Evolutionary conservation across 2,797 vertebrate species (phyloP).

Genomic region (Oryzias sinensis): DNA sequence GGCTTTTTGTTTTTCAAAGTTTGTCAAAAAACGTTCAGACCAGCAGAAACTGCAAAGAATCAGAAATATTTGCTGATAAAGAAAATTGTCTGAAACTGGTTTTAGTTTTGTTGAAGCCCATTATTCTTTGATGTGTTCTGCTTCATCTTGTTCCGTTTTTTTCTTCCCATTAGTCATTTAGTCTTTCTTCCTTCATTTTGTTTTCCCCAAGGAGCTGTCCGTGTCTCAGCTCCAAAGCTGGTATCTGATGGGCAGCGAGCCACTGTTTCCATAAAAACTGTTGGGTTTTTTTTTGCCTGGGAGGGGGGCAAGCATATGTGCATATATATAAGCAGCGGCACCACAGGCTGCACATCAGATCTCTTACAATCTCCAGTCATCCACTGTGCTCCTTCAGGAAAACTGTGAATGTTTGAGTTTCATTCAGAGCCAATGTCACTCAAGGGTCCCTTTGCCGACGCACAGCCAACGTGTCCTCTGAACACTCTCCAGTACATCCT

Average conservation of each 20-base stretch:
- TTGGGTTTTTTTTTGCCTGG: constrained; percentile 39
- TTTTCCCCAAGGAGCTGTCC: constrained; percentile 48
- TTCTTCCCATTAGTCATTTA: constrained; percentile 17
- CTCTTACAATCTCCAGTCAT: constrained; percentile 70
- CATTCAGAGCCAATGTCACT: constrained; percentile 62
- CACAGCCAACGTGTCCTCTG: constrained; percentile 2
- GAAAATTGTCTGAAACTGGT: constrained; percentile 32
- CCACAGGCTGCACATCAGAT: constrained; percentile 69
- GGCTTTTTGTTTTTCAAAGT: constrained; percentile 44
- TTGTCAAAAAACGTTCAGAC: not conserved
- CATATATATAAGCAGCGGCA: constrained; percentile 73
- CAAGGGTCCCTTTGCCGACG: constrained; percentile 46
- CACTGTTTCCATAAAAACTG: constrained; percentile 78
- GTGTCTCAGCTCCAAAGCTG: constrained; percentile 39
- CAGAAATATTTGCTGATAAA: constrained; percentile 27
- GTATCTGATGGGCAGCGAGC: constrained; percentile 73
- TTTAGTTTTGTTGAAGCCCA: constrained; percentile 30
- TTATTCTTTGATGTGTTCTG: not conserved
- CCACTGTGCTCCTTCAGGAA: constrained; percentile 70
- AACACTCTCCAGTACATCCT: too few relatives aligned
- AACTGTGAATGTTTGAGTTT: constrained; percentile 58
- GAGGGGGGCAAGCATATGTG: constrained; percentile 53
- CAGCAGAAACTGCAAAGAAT: not conserved
- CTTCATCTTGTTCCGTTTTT: constrained; percentile 36
- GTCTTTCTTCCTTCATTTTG: constrained; percentile 39